These are phyloP conservation scores for Amphibalanus amphitrite DNA, from an alignment of 1,140 invertebrate genomes.

Conservation along the genomic window DNA sequence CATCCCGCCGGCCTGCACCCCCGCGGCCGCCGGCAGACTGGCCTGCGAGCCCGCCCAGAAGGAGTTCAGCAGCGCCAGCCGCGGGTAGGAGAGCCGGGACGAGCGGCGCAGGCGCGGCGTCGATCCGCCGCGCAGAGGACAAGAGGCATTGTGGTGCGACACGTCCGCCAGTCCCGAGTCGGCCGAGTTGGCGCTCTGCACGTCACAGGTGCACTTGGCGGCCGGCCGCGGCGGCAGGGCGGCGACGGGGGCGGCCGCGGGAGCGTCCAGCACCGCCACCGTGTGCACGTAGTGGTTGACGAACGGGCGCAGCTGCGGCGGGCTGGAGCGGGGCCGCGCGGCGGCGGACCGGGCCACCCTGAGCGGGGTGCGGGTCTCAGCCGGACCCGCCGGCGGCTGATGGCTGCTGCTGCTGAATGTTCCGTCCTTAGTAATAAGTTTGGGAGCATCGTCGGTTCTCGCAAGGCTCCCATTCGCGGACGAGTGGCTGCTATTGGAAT, in stretches of 20 bases:
- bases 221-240: no score
- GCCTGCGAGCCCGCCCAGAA: neutral
- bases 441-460: no score
- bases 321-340: neutral
- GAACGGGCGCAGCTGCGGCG: neutral
- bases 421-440: no score
- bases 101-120: conserved; percentile 12
- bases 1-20: neutral
- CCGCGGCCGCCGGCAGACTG: neutral
- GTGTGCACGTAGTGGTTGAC: neutral
- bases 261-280: neutral
- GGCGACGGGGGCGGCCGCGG: no score
- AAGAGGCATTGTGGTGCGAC: conserved; percentile 13
- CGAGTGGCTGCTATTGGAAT: neutral
- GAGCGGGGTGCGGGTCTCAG: no score
- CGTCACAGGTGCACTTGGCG: conserved; percentile 14
- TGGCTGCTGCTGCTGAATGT: no score
- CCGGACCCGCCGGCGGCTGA: no score
- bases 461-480: neutral
- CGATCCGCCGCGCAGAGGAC: conserved; percentile 12
- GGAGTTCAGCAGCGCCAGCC: neutral
- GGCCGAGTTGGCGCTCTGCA: conserved; percentile 38
- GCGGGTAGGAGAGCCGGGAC: conserved; percentile 12
- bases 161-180: conserved; percentile 69
- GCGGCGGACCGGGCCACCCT: no score